Conservation (phyloP, 1,140 invertebrate genomes). For the Tetraneura akinire region DNA sequence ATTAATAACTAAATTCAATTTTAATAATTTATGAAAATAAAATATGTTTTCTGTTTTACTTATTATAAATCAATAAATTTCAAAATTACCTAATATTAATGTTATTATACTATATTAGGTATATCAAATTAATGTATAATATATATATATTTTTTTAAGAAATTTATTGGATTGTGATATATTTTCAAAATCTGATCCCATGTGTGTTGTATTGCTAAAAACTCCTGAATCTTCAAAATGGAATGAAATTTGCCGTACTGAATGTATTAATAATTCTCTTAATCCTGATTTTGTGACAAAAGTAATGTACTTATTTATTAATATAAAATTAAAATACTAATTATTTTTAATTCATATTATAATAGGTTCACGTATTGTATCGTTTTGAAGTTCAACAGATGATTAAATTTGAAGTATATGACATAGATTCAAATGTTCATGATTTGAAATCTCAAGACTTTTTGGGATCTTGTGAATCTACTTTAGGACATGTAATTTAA, state of each 20-base stretch:
- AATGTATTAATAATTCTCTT: constrained; percentile 64
- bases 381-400: constrained; percentile 62
- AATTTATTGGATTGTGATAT: constrained; percentile 65
- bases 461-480: constrained; percentile 62
- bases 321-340: background rate
- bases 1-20: no score
- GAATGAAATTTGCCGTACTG: constrained; percentile 64
- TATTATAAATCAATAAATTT: no score
- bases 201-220: constrained; percentile 63
- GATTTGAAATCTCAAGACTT: constrained; percentile 63
- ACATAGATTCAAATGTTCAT: constrained; percentile 61
- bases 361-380: constrained; percentile 58
- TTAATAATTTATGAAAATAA: no score
- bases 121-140: background rate
- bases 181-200: constrained; percentile 68
- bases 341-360: background rate
- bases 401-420: constrained; percentile 62
- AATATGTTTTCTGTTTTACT: no score
- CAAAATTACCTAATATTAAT: no score
- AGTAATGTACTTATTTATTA: constrained; percentile 53
- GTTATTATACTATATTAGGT: no score
- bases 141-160: constrained; percentile 57
- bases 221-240: constrained; percentile 60
- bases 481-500: constrained; percentile 59
- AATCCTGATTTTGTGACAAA: constrained; percentile 66